Base-by-base conservation (phyloP, 2,888 invertebrate genomes). In the Alcis repandata region DNA sequence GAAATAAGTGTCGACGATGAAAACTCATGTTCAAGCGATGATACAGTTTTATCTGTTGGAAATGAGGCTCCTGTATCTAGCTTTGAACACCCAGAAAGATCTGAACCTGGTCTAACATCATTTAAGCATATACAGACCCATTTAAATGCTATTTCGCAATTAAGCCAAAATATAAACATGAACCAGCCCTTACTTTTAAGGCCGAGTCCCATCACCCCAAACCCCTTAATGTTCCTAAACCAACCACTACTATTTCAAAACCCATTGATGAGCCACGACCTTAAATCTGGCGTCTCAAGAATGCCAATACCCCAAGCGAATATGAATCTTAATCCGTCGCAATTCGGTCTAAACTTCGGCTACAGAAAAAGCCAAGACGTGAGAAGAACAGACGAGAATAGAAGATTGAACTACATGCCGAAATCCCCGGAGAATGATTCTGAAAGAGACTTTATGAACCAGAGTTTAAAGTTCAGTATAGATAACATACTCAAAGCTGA, bases 401-500 rank as follows among this genome's bases (percentile, higher is more conserved):
- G 91, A 66, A 80, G 89, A 63, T 64, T 83, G 20, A 63, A 63
- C 10, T 83, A 88, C 11, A 79, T 82, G 1, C 90, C 90, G 0
- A 91, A 91, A 68, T 90, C 91, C 0, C 88, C 90, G 0, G 89
- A 89, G 0, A 84, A 90, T 40, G 91, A 91, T 13, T 88, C 89
- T 0, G 87, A 82, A 2, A 86, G 90, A 13, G 91, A 93, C 62
- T 89, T 87, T 10, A 91, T 92, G 0, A 94, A 95, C 68, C 95
- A 95, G 68, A 92, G 94, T 73, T 85, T 98, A 33, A 96, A 96
- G 75, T 98, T 97, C 90, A 97, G 97, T 79, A 97, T 98, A 83
- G 97, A 97, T 78, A 97, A 98, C 86, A 98, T 98, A 68, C 88
- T 98, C 22, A 95, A 97, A 79, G 97, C 97, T 0, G 97, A 98